Base-by-base conservation (phyloP, 2,797 vertebrate species). In the Sebastes kiyomatsui region DNA sequence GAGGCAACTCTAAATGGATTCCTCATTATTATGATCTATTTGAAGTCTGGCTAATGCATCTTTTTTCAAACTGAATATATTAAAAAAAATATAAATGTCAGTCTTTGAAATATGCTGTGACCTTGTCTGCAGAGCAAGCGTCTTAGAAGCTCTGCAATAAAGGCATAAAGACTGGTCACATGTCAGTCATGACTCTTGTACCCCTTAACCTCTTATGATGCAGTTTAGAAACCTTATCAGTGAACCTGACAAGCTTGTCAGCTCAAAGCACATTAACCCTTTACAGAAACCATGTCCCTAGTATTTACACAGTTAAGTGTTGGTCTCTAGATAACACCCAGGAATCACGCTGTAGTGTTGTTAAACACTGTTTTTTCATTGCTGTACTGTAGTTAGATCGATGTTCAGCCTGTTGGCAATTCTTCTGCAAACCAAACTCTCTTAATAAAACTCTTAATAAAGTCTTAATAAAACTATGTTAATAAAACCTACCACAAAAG, bases 1-100 rank as follows among this genome's bases (percentile, higher is more conserved):
- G 10, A 33, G 20, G 16, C 65, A 33, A 7, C 49, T 70, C 12
- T 13, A 46, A 83, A 68, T 42, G 33, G n/a, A 28, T 75, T 25
- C 13, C n/a, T 55, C 67, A 75, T 79, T 68, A 65, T 77, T 76
- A 60, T 80, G 56, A 84, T 71, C 22, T 23, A 80, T 84, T 54
- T 70, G 14, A 77, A 74, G 30, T 12, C 65, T 55, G 61, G 11
- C 58, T 70, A 70, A 72, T 79, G 32, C 54, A 46, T 72, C 27
- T 42, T 16, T 67, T 80, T 83, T 69, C 1, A 22, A 46, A 28
- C n/a, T 59, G 54, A 73, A 68, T 60, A 33, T 25, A n/a, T n/a
- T n/a, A n/a, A n/a, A n/a, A n/a, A n/a, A n/a, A n/a, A n/a, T n/a
- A n/a, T n/a, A n/a, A 70, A 66, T 12, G n/a, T 28, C 28, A 59